A percentile compares a stretch with the other conserved stretches of the same genome.
These are phyloP conservation scores for Carettochelys insculpta DNA, from an alignment of 2,113 vertebrate species.

Conservation along the genomic window DNA sequence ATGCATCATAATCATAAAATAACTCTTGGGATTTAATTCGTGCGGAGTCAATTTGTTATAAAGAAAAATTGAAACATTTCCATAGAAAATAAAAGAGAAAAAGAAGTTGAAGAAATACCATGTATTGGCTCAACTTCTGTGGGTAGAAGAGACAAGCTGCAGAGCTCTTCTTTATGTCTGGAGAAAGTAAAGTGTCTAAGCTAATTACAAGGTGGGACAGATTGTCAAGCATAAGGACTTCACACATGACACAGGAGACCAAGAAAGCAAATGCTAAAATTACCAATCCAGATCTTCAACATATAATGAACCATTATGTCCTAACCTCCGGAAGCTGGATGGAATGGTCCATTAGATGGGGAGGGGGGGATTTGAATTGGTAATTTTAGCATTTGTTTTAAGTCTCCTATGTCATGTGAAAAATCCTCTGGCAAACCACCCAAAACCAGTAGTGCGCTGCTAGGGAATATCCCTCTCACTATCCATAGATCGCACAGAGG, in stretches of 20 bases:
- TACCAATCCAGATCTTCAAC: background rate
- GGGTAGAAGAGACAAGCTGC: background rate
- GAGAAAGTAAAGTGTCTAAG: background rate
- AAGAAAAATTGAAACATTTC: background rate
- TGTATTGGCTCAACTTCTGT: background rate
- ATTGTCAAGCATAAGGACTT: background rate
- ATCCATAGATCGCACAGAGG: accelerated
- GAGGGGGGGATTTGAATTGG: background rate
- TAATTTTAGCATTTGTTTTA: background rate
- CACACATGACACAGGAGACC: background rate
- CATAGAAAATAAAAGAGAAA: background rate
- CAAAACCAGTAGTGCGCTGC: background rate
- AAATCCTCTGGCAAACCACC: background rate
- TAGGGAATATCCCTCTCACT: background rate
- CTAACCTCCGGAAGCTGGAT: accelerated
- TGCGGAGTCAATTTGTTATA: background rate
- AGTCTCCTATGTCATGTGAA: background rate
- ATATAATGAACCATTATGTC: accelerated
- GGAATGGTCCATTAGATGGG: background rate
- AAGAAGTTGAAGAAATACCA: background rate
- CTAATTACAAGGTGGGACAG: background rate
- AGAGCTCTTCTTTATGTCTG: background rate
- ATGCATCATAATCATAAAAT: background rate
- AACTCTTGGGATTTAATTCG: background rate
- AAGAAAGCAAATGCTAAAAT: background rate